Conservation (phyloP, 2,888 invertebrate genomes). For the Scelioninae gen. 1 region DNA sequence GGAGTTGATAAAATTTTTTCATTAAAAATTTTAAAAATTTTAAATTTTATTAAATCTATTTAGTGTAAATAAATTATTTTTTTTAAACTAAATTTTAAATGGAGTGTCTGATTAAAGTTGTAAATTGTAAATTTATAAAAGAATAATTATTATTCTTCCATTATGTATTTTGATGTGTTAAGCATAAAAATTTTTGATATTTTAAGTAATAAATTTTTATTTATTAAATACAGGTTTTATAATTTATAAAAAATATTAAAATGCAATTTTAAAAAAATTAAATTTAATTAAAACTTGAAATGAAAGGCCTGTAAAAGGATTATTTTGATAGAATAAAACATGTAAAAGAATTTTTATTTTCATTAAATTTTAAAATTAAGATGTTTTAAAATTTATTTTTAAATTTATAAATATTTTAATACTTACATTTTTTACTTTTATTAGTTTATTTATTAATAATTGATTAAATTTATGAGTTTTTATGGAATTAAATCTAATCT, state of each 20-base stretch:
- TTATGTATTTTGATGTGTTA: conserved; percentile 2
- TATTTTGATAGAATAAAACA: conserved; percentile 60
- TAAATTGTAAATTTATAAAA: not conserved
- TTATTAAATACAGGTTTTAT: conserved; percentile 21
- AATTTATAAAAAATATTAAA: conserved; percentile 35
- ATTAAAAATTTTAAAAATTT: no score
- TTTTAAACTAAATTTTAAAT: not conserved
- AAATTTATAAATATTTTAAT: not conserved
- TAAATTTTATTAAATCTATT: no score
- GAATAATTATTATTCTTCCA: conserved; percentile 51
- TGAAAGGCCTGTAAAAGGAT: conserved; percentile 64
- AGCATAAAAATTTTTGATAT: no score
- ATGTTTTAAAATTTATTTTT: conserved; percentile 15
- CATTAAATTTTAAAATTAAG: conserved; percentile 28
- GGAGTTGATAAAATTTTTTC: conserved; percentile 66
- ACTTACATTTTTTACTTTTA: no score
- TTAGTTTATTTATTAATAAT: conserved; percentile 5
- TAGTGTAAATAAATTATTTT: no score
- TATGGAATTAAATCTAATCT: conserved; percentile 77
- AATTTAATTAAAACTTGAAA: conserved; percentile 84
- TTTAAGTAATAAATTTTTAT: not conserved
- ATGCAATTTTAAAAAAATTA: conserved; percentile 66
- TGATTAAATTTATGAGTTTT: conserved; percentile 81
- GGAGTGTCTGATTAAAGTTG: conserved; percentile 80
- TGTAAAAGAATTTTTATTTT: conserved; percentile 49